Conservation (phyloP, 2,797 vertebrate genomes). For the Astyanax mexicanus region DNA sequence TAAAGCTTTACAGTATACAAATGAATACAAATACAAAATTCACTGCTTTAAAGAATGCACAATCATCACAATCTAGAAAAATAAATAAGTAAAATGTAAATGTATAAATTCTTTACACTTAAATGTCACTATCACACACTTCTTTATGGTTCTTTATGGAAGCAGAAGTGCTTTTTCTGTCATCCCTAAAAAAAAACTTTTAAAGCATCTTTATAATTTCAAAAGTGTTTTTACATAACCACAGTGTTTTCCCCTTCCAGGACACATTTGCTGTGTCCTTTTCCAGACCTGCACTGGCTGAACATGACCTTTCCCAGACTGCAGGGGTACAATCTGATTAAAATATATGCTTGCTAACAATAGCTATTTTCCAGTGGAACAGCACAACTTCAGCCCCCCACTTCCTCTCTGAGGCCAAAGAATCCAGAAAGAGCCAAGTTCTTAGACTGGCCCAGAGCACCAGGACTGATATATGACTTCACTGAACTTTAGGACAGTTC, state of each 20-base stretch:
- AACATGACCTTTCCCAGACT: conserved; percentile 54
- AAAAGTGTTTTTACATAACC: too few relatives aligned
- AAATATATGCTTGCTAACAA: conserved; percentile 58
- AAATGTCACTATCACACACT: too few relatives aligned
- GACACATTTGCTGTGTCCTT: neutral
- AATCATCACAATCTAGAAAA: too few relatives aligned
- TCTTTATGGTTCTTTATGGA: too few relatives aligned
- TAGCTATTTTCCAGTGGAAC: conserved; percentile 49
- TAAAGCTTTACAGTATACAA: too few relatives aligned
- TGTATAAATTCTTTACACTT: too few relatives aligned
- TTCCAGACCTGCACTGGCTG: conserved; percentile 31
- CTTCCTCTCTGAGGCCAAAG: conserved; percentile 34
- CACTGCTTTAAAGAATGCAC: too few relatives aligned
- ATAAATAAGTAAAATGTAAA: too few relatives aligned
- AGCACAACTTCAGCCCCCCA: conserved; percentile 26
- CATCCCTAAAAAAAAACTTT: too few relatives aligned
- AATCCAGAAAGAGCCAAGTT: conserved; percentile 14
- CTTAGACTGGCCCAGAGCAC: conserved; percentile 15
- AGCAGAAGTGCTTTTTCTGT: too few relatives aligned
- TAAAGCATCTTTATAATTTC: too few relatives aligned
- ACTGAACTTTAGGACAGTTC: neutral
- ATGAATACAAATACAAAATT: too few relatives aligned
- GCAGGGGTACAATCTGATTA: conserved; percentile 54
- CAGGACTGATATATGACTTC: neutral
- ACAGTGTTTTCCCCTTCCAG: neutral